These are phyloP conservation scores for Psilopsiagon aymara DNA, from an alignment of 2,113 vertebrate genomes.

Conservation along the genomic window DNA sequence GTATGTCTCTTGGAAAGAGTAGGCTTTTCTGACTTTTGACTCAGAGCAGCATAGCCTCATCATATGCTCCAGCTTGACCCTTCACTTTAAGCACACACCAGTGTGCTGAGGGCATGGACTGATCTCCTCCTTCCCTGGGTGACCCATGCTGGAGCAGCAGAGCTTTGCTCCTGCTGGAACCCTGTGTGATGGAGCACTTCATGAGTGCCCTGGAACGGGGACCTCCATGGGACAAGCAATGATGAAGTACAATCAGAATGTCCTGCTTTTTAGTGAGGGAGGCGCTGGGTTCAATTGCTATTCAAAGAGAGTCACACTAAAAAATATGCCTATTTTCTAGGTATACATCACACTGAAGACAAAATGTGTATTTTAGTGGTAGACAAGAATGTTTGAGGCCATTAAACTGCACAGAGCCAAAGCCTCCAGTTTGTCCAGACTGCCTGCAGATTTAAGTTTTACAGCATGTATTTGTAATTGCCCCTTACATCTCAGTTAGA, in stretches of 20 bases:
- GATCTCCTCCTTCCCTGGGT: not conserved
- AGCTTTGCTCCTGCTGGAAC: not conserved
- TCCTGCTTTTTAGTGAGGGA: not conserved
- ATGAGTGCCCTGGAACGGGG: not conserved
- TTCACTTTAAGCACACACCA: not conserved
- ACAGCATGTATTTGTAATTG: not conserved
- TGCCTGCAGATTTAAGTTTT: not conserved
- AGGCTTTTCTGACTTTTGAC: not conserved
- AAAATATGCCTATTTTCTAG: not conserved
- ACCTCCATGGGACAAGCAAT: not conserved
- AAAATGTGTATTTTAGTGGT: not conserved
- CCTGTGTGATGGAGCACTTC: fast-evolving
- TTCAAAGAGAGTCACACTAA: not conserved
- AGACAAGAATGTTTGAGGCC: not conserved
- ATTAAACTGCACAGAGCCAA: not conserved
- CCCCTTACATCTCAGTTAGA: not conserved
- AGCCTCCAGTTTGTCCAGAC: not conserved
- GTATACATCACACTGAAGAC: not conserved
- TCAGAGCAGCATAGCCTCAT: fast-evolving
- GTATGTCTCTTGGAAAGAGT: not conserved
- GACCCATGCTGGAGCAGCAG: not conserved
- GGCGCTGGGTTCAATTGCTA: not conserved
- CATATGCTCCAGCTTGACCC: not conserved
- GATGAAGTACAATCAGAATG: not conserved
- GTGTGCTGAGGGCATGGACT: not conserved